These are phyloP conservation scores for Limonius californicus DNA, from an alignment of 1,140 invertebrate species.

Conservation along the genomic window DNA sequence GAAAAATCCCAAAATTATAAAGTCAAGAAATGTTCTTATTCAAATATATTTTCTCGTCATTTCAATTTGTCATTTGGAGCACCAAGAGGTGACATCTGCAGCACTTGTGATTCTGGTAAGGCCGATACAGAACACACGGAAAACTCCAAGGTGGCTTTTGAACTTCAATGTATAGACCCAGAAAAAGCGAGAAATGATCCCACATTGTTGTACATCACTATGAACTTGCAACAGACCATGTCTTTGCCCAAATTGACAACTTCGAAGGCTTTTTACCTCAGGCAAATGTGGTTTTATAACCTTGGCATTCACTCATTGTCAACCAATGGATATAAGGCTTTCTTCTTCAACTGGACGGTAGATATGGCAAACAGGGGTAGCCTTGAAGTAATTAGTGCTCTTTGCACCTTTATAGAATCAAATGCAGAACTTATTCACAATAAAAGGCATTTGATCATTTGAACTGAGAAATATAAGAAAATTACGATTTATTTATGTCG, in stretches of 20 bases:
- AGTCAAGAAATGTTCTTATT: constrained; percentile 21
- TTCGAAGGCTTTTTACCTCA: constrained; percentile 33
- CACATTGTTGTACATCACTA: constrained; percentile 25
- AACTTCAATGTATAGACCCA: neutral
- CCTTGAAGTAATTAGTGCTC: too few species aligned
- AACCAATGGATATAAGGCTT: too few species aligned
- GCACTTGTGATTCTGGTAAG: constrained; percentile 20
- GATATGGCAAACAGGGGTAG: too few species aligned
- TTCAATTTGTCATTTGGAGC: constrained; percentile 35
- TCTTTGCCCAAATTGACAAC: constrained; percentile 31
- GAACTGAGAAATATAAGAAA: too few species aligned
- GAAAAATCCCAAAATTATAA: constrained; percentile 17
- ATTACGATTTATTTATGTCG: too few species aligned
- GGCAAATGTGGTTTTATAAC: constrained; percentile 32
- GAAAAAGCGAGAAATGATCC: neutral
- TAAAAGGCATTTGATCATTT: too few species aligned
- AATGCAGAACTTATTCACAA: too few species aligned
- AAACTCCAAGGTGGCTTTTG: neutral
- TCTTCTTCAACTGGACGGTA: too few species aligned
- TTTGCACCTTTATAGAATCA: too few species aligned
- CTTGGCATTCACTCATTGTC: too few species aligned
- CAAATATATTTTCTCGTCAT: constrained; percentile 26
- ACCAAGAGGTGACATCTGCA: constrained; percentile 36
- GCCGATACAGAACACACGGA: neutral
- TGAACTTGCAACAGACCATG: constrained; percentile 35